Percentiles rank a stretch among this genome's conserved stretches.
Evolutionary conservation across 2,888 invertebrate genomes (phyloP).

Genomic region (Eupithecia abbreviata): DNA sequence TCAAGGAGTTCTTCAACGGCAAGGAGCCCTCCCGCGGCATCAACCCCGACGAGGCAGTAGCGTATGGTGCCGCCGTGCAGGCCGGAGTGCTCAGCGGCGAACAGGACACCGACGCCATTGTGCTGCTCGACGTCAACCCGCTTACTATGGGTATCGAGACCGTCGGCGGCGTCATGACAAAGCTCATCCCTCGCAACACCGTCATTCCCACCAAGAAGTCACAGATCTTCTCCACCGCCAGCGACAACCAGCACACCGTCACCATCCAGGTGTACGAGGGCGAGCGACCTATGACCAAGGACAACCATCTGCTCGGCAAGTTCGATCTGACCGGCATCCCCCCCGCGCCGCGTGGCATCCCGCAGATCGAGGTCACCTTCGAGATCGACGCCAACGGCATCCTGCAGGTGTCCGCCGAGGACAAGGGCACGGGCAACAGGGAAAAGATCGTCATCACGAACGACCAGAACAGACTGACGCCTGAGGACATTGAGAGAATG

Average conservation of each 20-base stretch:
- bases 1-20: slow-evolving; percentile 97
- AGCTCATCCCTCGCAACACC: slow-evolving; percentile 98
- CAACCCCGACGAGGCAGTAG: slow-evolving; percentile 99
- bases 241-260: slow-evolving; percentile 99
- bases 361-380: slow-evolving; percentile 97
- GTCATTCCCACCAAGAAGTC: slow-evolving; percentile 99
- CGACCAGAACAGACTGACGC: slow-evolving; percentile 97
- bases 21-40: slow-evolving; percentile 99
- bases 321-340: slow-evolving; percentile 99
- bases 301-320: slow-evolving; percentile 99
- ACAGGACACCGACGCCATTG: slow-evolving; percentile 98
- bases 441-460: slow-evolving; percentile 99
- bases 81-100: slow-evolving; percentile 99
- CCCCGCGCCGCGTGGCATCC: slow-evolving; percentile 96
- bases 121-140: slow-evolving; percentile 98
- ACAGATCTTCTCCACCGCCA: slow-evolving; percentile 99
- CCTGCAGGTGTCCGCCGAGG: slow-evolving; percentile 98
- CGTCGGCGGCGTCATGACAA: slow-evolving; percentile 99
- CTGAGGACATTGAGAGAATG: slow-evolving; percentile 99
- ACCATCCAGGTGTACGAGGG: slow-evolving; percentile 99
- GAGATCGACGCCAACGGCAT: slow-evolving; percentile 98
- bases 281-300: slow-evolving; percentile 99
- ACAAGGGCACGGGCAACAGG: slow-evolving; percentile 99
- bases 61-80: slow-evolving; percentile 99
- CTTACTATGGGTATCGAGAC: slow-evolving; percentile 99